phyloP scores from a whole-genome alignment of 2,888 invertebrate species.

The Ferrisia virgata region DNA sequence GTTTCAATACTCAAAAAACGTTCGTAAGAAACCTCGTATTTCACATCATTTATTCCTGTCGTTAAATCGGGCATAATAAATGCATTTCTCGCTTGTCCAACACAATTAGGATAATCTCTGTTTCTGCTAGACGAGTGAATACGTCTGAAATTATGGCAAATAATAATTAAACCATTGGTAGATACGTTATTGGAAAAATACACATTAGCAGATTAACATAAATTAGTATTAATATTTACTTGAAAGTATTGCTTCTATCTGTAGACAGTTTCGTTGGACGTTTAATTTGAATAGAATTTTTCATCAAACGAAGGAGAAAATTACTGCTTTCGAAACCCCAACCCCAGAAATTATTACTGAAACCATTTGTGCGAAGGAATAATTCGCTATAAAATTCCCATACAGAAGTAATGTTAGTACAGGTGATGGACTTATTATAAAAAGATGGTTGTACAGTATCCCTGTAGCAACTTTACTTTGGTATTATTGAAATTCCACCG shows the following conservation, averaged over 20 bases:
- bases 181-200: background rate
- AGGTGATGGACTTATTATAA: constrained; percentile 30
- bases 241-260: constrained; percentile 77
- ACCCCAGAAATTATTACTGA: constrained; percentile 98
- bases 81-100: background rate
- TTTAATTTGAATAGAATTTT: constrained; percentile 69
- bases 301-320: constrained; percentile 87
- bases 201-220: background rate
- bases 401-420: background rate
- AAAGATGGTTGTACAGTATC: no score
- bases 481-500: constrained; percentile 91
- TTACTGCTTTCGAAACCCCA: constrained; percentile 99
- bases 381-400: constrained; percentile 58
- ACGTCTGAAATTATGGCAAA: background rate
- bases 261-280: constrained; percentile 79
- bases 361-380: constrained; percentile 80
- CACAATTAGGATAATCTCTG: background rate
- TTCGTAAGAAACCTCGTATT: background rate
- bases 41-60: background rate
- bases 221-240: constrained; percentile 55
- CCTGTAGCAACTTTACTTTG: constrained; percentile 55
- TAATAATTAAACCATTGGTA: background rate
- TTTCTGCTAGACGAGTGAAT: background rate
- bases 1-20: background rate
- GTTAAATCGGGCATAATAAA: background rate